A percentile compares a stretch with the other conserved stretches of the same genome.
phyloP scores from a whole-genome alignment of 2,888 invertebrate species.

The Ctena decussata region DNA sequence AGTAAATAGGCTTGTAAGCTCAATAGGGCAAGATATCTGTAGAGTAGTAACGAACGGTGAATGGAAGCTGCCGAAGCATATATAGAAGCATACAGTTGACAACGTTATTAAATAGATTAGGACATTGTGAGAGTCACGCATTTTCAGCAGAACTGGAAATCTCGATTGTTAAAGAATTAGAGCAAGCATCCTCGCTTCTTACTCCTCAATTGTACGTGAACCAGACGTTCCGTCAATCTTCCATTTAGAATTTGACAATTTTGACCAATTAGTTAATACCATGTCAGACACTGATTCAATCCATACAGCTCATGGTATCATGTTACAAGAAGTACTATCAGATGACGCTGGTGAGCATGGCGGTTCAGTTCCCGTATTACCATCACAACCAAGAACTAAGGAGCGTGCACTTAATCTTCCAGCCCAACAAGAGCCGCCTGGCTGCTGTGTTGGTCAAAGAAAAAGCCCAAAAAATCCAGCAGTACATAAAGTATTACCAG shows the following conservation, averaged over 20 bases:
- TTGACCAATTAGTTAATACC: conserved; percentile 65
- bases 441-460: conserved; percentile 43
- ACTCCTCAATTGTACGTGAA: conserved; percentile 57
- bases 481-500: not conserved
- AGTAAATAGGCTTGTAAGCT: conserved; percentile 28
- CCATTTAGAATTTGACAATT: conserved; percentile 73
- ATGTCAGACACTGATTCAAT: conserved; percentile 58
- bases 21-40: conserved; percentile 62
- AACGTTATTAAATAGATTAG: conserved; percentile 49
- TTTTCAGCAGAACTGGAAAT: conserved; percentile 60
- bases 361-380: conserved; percentile 15
- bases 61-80: conserved; percentile 57
- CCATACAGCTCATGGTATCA: conserved; percentile 71
- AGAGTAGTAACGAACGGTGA: conserved; percentile 57
- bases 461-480: conserved; percentile 31
- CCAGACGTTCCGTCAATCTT: conserved; percentile 56
- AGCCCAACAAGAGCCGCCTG: conserved; percentile 28
- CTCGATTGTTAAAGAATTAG: conserved; percentile 54
- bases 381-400: conserved; percentile 1
- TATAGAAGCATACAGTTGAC: conserved; percentile 8
- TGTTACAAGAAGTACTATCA: conserved; percentile 65
- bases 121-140: conserved; percentile 56
- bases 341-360: conserved; percentile 17
- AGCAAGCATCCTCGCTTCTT: conserved; percentile 56
- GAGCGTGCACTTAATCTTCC: conserved; percentile 18